Percentiles rank a stretch among this genome's conserved stretches.
phyloP scores from a whole-genome alignment of 2,888 invertebrate genomes.

The Philaethria dido region DNA sequence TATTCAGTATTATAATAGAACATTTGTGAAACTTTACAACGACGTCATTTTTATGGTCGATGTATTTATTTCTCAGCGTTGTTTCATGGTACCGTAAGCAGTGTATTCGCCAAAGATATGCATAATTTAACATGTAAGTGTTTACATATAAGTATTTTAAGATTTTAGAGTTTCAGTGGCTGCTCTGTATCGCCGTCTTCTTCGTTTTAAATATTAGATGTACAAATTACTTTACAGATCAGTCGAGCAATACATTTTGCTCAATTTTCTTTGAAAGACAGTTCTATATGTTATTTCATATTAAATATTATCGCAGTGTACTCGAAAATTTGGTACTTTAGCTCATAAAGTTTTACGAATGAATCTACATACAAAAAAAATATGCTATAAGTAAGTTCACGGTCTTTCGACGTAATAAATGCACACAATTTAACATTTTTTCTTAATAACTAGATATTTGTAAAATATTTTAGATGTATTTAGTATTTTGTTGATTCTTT shows the following conservation, averaged over 20 bases:
- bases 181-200: conserved; percentile 33
- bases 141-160: conserved; percentile 46
- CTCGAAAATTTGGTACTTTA: background rate
- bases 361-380: conserved; percentile 38
- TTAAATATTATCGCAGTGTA: conserved; percentile 21
- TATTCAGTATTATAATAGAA: conserved; percentile 76
- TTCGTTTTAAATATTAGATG: conserved; percentile 30
- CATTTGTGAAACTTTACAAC: conserved; percentile 81
- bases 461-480: conserved; percentile 57
- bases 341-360: conserved; percentile 6
- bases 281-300: conserved; percentile 6
- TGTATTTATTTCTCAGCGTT: conserved; percentile 52
- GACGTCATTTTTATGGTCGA: conserved; percentile 64
- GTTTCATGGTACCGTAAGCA: conserved; percentile 73
- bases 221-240: conserved; percentile 26
- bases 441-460: conserved; percentile 56
- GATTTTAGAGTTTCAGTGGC: conserved; percentile 39
- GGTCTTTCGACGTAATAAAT: conserved; percentile 68
- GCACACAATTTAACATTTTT: conserved; percentile 75
- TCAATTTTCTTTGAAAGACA: conserved; percentile 29
- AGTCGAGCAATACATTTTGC: conserved; percentile 26
- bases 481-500: conserved; percentile 39
- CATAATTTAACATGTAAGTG: conserved; percentile 75
- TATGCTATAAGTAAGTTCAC: conserved; percentile 45
- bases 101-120: conserved; percentile 83